Percentiles rank a stretch among this genome's conserved stretches.
Evolutionary conservation across 2,888 invertebrate species (phyloP).

Genomic region (Tenthredo scrophulariae): DNA sequence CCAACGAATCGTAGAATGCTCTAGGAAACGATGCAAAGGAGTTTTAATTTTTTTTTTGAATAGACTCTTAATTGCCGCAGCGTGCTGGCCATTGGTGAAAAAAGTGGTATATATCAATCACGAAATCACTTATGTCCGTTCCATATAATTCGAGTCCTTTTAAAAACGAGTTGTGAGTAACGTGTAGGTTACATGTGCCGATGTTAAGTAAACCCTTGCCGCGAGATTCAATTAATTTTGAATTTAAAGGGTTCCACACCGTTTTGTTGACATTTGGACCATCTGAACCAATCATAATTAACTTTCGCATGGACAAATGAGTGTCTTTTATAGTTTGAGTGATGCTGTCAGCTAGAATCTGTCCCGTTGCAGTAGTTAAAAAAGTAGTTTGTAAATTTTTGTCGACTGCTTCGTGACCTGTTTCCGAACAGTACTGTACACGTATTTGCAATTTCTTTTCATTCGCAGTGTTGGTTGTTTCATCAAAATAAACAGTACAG

Average conservation of each 20-base stretch:
- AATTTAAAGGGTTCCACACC: not conserved
- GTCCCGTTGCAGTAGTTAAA: not conserved
- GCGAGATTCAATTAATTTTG: not conserved
- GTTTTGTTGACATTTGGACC: not conserved
- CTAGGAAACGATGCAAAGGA: conserved; percentile 51
- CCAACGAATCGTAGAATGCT: conserved; percentile 55
- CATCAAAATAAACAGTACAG: not conserved
- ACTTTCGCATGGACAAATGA: not conserved
- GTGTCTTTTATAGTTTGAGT: not conserved
- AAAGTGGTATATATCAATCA: conserved; percentile 55
- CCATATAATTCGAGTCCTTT: not conserved
- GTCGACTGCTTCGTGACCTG: not conserved
- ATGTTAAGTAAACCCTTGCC: conserved; percentile 45
- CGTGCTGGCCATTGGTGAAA: conserved; percentile 55
- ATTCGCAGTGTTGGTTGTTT: not conserved
- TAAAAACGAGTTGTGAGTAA: conserved; percentile 43
- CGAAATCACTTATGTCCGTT: conserved; percentile 52
- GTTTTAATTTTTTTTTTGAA: not conserved
- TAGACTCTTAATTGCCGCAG: conserved; percentile 52
- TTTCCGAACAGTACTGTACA: not conserved
- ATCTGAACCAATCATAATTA: not conserved
- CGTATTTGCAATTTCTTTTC: not conserved
- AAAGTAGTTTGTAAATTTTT: not conserved
- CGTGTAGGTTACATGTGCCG: conserved; percentile 56
- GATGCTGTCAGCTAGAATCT: not conserved